Conservation (phyloP, 2,113 vertebrate species). For the Paradisaea rubra region DNA sequence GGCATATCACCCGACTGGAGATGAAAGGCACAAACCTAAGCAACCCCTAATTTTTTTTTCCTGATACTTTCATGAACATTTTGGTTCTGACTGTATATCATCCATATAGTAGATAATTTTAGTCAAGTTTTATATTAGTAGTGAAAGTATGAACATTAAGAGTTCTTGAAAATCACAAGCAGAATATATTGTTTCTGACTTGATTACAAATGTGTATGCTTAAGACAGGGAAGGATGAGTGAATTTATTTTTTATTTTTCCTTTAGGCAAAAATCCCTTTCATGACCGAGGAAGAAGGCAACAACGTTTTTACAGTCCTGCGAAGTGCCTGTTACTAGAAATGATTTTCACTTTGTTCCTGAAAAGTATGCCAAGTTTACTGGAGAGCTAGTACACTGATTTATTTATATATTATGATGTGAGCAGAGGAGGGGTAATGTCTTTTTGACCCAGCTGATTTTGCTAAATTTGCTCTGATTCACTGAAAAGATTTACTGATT, state of each 20-base stretch:
- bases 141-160: not conserved
- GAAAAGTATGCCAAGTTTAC: conserved; percentile 34
- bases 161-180: not conserved
- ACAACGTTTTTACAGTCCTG: not conserved
- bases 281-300: not conserved
- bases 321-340: conserved; percentile 14
- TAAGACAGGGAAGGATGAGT: not conserved
- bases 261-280: conserved; percentile 2
- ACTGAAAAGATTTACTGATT: not conserved
- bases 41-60: not conserved
- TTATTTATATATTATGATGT: not conserved
- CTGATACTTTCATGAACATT: not conserved
- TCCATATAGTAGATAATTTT: not conserved
- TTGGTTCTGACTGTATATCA: not conserved
- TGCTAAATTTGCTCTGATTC: not conserved
- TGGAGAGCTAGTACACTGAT: not conserved
- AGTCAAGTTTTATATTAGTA: not conserved
- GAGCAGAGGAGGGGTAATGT: not conserved
- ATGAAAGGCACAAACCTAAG: not conserved
- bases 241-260: not conserved
- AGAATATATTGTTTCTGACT: not conserved
- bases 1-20: not conserved
- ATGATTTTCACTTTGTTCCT: conserved; percentile 40
- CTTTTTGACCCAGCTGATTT: not conserved
- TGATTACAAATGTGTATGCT: not conserved